Base-by-base conservation (phyloP, 2,797 vertebrate species). In the Lycodopsis pacificus region DNA sequence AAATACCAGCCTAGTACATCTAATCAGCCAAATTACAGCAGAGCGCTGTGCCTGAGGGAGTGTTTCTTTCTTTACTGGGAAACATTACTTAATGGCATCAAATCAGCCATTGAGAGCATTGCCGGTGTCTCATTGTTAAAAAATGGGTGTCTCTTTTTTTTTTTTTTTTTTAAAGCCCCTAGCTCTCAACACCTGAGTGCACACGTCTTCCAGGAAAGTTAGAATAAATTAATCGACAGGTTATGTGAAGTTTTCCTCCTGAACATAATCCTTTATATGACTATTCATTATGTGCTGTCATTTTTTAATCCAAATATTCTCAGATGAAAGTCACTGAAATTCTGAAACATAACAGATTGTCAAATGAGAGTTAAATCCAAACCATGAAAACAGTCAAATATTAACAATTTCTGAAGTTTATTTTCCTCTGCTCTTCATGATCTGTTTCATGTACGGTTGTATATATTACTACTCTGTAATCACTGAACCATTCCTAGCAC, bases 1-100 rank as follows among this genome's bases (percentile, higher is more conserved):
- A 90, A 93, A 89, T 92, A 85, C 87, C 74, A 91, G 92, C 82
- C 83, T 58, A 76, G 78, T 84, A 85, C 79, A 66, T 84, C 90
- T 92, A 94, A 95, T 94, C 91, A 93, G 88, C 87, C 80, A 93
- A 91, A 94, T 91, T 92, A 89, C 86, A 69, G 82, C 83, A 79
- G 80, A 91, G 76, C 42, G 22, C 61, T 20, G 3, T 25, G 89
- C 89, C 89, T 65, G 40, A 71, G 71, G 89, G 64, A 53, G 76
- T 19, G 19, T 2, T 32, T 44, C 88, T 88, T 76, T 81, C 79
- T 83, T 76, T 72, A 72, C 82, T 88, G 79, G 88, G 88, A 90
- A 91, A 90, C 90, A 88, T 93, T 90, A 89, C 84, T 90, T 89
- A 90, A 90, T 86, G 85, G 78, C 83, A 85, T 82, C 77, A 78